Percentiles rank a stretch among this genome's conserved stretches.
These are phyloP conservation scores for Neofelis nebulosa DNA, from an alignment of 2,113 vertebrate genomes.

Conservation along the genomic window DNA sequence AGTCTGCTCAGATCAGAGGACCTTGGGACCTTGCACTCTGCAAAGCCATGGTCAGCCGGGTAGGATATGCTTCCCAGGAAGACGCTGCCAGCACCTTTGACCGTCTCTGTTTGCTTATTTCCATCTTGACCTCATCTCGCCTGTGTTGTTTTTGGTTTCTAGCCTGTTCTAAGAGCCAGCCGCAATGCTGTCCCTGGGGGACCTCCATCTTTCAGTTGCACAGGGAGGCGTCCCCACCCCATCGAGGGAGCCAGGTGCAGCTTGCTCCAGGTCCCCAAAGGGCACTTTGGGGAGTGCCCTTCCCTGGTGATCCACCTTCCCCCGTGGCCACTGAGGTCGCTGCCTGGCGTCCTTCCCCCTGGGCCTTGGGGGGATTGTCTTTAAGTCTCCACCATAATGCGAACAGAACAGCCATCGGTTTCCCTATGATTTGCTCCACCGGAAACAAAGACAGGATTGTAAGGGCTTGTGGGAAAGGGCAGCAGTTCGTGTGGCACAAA, in stretches of 20 bases:
- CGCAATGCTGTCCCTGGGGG: rapidly evolving
- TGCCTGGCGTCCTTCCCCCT: neutral
- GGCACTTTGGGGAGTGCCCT: neutral
- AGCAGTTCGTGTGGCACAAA: neutral
- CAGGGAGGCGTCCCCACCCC: rapidly evolving
- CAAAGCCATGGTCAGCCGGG: neutral
- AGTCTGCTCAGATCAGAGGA: neutral
- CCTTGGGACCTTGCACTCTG: neutral
- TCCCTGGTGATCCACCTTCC: rapidly evolving
- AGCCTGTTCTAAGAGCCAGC: neutral
- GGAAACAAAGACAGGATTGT: neutral
- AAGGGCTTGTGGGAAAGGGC: neutral
- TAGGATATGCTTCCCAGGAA: rapidly evolving
- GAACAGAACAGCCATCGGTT: rapidly evolving
- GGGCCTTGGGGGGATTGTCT: neutral
- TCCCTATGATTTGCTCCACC: rapidly evolving
- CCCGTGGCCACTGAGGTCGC: rapidly evolving
- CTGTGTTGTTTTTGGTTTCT: neutral
- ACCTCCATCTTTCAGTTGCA: rapidly evolving
- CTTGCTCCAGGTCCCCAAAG: too few species aligned
- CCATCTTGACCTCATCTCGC: neutral
- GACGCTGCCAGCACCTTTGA: neutral
- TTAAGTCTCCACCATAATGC: rapidly evolving
- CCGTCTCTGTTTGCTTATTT: neutral
- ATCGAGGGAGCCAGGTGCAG: neutral